phyloP scores from a whole-genome alignment of 2,888 invertebrate species.

The Heliconius erato region DNA sequence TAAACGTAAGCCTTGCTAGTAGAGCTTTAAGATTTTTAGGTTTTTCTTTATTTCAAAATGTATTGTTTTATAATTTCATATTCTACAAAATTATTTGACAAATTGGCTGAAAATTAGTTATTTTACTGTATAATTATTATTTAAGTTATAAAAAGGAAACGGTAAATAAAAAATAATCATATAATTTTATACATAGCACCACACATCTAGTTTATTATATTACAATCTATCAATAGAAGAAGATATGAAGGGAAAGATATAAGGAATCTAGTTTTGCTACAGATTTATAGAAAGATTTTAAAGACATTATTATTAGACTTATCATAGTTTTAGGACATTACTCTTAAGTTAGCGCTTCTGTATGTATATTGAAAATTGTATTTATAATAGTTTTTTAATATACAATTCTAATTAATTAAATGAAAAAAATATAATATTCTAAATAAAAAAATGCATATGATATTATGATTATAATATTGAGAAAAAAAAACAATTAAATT shows the following conservation, averaged over 20 bases:
- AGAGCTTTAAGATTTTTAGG: background rate
- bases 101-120: too few relatives aligned
- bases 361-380: constrained; percentile 11
- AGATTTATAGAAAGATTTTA: constrained; percentile 55
- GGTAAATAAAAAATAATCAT: background rate
- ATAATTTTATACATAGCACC: constrained; percentile 70
- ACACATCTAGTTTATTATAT: constrained; percentile 68
- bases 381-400: constrained; percentile 7
- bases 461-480: too few relatives aligned
- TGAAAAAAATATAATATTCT: background rate
- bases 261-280: constrained; percentile 55
- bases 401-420: background rate
- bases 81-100: background rate
- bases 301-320: constrained; percentile 52
- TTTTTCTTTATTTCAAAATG: background rate
- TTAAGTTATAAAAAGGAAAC: background rate
- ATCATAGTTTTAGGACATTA: constrained; percentile 32
- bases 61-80: background rate
- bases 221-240: constrained; percentile 43
- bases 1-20: background rate
- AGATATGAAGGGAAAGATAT: constrained; percentile 58
- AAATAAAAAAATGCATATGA: too few relatives aligned
- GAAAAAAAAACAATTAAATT: background rate
- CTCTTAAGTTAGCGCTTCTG: constrained; percentile 7
- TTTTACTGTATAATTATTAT: background rate